Base-by-base conservation (phyloP, 2,113 vertebrate species). In the Crotophaga sulcirostris region DNA sequence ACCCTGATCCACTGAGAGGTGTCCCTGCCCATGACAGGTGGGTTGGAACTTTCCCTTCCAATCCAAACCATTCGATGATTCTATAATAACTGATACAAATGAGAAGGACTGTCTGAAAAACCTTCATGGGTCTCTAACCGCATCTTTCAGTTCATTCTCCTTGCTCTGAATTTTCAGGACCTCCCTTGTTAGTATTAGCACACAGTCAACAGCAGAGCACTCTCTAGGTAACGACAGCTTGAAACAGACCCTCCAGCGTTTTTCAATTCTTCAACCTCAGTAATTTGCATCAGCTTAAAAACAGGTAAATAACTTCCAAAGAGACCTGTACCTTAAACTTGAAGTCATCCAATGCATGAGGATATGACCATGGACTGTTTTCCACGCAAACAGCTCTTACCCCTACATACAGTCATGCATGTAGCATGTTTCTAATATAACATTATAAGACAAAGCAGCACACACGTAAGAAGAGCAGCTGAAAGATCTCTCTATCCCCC, bases 331-430 rank as follows among this genome's bases (percentile, higher is more conserved):
- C 25, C 28, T 70, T 25, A 66, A 87, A 62, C 13, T 8, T 58
- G 21, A 81, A 63, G 38, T 33, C 64, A 91, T 4, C 6, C 47
- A 49, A 3, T 2, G 14, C 54, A 16, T 0, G 0, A 6, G 3
- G 58, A 15, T 15, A 52, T 20, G 23, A 42, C 3, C 31, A 38
- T 80, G 4, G 4, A 44, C 23, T 60, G 23, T 84, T 10, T 25
- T 11, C 67, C 44, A 38, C 5, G 4, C 40, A 73, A 77, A 69
- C 80, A 77, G 34, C 38, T 89, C 45, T 74, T 36, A 44, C 3
- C 13, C 34, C 42, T 67, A 19, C 13, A 33, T 3, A 49, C 17
- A 52, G 34, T 17, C 62, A n/a, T n/a, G n/a, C 44, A 18, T 2
- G 11, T 1, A 6, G 31, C 4, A 15, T 4, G 10, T 21, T 55